A percentile compares a stretch with the other conserved stretches of the same genome.
Evolutionary conservation across 2,797 vertebrate genomes (phyloP).

Genomic region (Cyclopterus lumpus): DNA sequence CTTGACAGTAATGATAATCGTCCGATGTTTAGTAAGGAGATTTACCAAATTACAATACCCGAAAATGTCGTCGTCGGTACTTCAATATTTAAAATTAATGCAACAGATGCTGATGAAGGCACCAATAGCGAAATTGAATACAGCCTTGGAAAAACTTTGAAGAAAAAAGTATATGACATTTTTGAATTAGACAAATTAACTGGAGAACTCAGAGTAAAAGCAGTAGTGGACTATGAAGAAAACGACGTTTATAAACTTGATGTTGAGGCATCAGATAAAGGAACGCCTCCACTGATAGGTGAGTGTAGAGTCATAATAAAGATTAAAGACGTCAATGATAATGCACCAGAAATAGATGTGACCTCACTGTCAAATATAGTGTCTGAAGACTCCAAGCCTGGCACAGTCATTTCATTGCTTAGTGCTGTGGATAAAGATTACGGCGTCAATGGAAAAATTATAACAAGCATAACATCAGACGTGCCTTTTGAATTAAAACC

Average conservation of each 20-base stretch:
- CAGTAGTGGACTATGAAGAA: constrained; percentile 74
- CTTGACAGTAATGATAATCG: constrained; percentile 87
- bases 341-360: constrained; percentile 75
- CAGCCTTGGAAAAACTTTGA: constrained; percentile 56
- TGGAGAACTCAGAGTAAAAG: constrained; percentile 73
- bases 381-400: constrained; percentile 71
- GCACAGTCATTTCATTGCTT: constrained; percentile 79
- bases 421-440: constrained; percentile 85
- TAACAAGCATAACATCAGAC: constrained; percentile 17
- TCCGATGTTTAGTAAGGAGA: constrained; percentile 79
- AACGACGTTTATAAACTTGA: constrained; percentile 61
- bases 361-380: constrained; percentile 73
- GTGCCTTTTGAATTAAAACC: constrained; percentile 66
- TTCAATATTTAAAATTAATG: constrained; percentile 64
- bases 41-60: constrained; percentile 58
- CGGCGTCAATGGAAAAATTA: constrained; percentile 60
- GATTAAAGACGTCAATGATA: constrained; percentile 77
- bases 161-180: constrained; percentile 44
- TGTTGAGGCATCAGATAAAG: constrained; percentile 74
- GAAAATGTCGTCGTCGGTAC: constrained; percentile 71
- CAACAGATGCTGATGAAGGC: constrained; percentile 75
- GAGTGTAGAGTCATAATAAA: constrained; percentile 75
- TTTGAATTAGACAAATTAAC: constrained; percentile 69
- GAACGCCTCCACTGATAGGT: constrained; percentile 58
- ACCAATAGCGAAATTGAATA: constrained; percentile 70